Percentiles rank a stretch among this genome's conserved stretches.
Evolutionary conservation across 2,888 invertebrate genomes (phyloP).

Genomic region (Magallana nippona): DNA sequence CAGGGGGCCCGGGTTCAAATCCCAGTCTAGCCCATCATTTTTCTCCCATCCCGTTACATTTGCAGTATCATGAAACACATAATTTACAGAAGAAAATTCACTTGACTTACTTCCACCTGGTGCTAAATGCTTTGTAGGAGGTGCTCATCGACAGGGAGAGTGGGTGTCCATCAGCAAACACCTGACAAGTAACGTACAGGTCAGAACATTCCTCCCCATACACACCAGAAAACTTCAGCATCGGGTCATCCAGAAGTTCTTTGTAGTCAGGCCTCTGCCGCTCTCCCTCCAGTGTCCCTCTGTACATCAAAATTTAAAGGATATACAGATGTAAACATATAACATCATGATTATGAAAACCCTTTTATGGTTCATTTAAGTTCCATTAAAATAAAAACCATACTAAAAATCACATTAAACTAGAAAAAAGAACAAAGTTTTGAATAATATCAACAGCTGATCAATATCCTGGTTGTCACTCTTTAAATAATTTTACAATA

Average conservation of each 20-base stretch:
- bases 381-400: too few species aligned
- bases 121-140: constrained; percentile 94
- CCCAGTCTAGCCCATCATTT: too few species aligned
- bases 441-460: too few species aligned
- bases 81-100: too few species aligned
- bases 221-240: constrained; percentile 93
- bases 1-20: too few species aligned
- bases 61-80: too few species aligned
- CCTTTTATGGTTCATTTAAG: too few species aligned
- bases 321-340: neutral
- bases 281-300: constrained; percentile 95
- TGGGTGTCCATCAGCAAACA: constrained; percentile 89
- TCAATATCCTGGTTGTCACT: too few species aligned
- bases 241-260: constrained; percentile 91
- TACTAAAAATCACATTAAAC: too few species aligned
- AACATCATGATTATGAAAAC: too few species aligned
- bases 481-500: neutral
- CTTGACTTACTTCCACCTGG: constrained; percentile 89
- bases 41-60: too few species aligned
- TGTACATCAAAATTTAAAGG: constrained; percentile 77
- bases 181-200: constrained; percentile 91
- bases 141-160: constrained; percentile 92
- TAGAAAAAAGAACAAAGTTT: too few species aligned
- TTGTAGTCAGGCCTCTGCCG: constrained; percentile 92
- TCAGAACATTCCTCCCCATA: constrained; percentile 92